Percentiles rank a stretch among this genome's conserved stretches.
These are phyloP conservation scores for Xylophagus ater DNA, from an alignment of 2,888 invertebrate genomes.

Conservation along the genomic window DNA sequence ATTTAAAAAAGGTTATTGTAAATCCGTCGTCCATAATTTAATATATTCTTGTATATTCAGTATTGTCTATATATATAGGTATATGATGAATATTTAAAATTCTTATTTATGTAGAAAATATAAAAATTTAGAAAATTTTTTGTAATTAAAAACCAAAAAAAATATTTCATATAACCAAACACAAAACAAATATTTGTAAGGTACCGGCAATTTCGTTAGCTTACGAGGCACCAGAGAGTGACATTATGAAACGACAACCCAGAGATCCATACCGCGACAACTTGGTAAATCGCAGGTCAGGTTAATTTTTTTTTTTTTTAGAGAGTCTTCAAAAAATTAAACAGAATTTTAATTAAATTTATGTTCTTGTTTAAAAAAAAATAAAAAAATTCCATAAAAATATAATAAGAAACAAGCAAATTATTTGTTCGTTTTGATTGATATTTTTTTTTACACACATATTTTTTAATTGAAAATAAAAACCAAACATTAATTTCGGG, in stretches of 20 bases:
- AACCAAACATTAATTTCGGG: conserved; percentile 24
- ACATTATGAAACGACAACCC: conserved; percentile 98
- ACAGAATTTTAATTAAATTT: neutral
- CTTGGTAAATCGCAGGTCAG: conserved; percentile 95
- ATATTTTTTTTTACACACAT: too few relatives aligned
- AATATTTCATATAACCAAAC: neutral
- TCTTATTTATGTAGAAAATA: too few relatives aligned
- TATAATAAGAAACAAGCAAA: conserved; percentile 18
- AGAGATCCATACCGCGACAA: conserved; percentile 96
- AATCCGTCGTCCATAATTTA: too few relatives aligned
- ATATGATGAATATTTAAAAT: too few relatives aligned
- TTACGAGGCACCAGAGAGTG: conserved; percentile 97
- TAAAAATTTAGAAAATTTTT: too few relatives aligned
- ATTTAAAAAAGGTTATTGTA: too few relatives aligned
- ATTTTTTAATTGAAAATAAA: neutral
- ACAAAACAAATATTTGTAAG: conserved; percentile 44
- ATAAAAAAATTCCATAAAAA: conserved; percentile 13
- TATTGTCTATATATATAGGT: too few relatives aligned
- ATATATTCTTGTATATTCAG: too few relatives aligned
- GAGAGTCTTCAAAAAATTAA: neutral
- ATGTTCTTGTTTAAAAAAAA: conserved; percentile 19
- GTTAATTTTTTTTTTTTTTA: conserved; percentile 18
- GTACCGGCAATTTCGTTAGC: conserved; percentile 98
- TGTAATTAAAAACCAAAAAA: too few relatives aligned
- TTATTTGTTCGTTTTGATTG: conserved; percentile 6